Percentiles rank a stretch among this genome's conserved stretches.
These are phyloP conservation scores for Helicoverpa zea DNA, from an alignment of 1,140 invertebrate genomes.

Conservation along the genomic window DNA sequence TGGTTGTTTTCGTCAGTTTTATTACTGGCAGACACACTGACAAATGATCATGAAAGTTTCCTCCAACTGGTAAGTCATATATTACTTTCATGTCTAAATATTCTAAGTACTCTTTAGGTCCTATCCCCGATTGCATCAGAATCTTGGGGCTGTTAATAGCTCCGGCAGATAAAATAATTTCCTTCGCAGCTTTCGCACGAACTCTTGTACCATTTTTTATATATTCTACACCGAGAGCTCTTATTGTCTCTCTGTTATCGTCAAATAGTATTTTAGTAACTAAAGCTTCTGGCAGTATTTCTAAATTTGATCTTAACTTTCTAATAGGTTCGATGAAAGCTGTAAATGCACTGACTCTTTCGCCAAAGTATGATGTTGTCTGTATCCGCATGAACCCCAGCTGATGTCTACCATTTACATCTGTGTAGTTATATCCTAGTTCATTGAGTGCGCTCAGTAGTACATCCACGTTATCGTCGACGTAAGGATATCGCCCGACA, in stretches of 20 bases:
- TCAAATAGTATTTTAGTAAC: conserved; percentile 85
- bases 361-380: conserved; percentile 82
- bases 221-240: conserved; percentile 77
- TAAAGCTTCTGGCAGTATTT: conserved; percentile 88
- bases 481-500: conserved; percentile 77
- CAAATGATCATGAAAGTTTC: conserved; percentile 91
- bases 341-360: conserved; percentile 80
- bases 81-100: conserved; percentile 85
- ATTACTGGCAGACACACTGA: conserved; percentile 87
- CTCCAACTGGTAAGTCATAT: conserved; percentile 90
- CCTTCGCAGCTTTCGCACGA: conserved; percentile 79
- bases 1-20: conserved; percentile 85
- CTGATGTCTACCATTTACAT: conserved; percentile 84
- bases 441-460: conserved; percentile 84
- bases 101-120: conserved; percentile 83
- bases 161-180: conserved; percentile 87
- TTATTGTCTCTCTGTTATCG: conserved; percentile 62
- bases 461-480: conserved; percentile 79
- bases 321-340: conserved; percentile 78
- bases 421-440: conserved; percentile 80
- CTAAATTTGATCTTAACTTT: conserved; percentile 89
- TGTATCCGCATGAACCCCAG: conserved; percentile 85
- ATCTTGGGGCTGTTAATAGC: conserved; percentile 87
- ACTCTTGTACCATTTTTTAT: conserved; percentile 75
- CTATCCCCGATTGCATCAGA: conserved; percentile 85